Percentiles rank a stretch among this genome's conserved stretches.
Conservation (phyloP, 2,888 invertebrate genomes). For the Calameuta pallipes region DNA sequence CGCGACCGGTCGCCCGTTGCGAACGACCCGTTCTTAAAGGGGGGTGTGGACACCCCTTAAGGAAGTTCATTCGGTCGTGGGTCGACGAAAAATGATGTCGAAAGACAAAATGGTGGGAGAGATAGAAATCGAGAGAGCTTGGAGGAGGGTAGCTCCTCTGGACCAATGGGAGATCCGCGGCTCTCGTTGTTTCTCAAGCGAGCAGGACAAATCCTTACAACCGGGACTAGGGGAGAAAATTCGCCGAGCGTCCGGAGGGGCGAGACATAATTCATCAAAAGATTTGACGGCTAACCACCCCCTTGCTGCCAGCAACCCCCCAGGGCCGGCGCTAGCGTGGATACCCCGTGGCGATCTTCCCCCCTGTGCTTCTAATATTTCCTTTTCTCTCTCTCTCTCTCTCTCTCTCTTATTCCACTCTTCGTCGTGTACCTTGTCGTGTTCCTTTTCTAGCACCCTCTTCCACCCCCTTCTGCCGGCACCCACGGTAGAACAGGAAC, state of each 20-base stretch:
- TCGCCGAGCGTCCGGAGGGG: background rate
- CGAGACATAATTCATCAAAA: conserved; percentile 12
- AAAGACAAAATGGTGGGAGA: background rate
- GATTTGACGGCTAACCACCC: conserved; percentile 5
- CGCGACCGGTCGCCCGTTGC: background rate
- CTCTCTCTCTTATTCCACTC: background rate
- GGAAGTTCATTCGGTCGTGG: background rate
- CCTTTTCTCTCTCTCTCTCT: background rate
- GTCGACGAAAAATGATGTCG: background rate
- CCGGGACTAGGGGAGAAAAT: background rate
- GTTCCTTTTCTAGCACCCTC: background rate
- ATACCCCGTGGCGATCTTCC: conserved; percentile 2
- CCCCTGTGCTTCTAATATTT: background rate
- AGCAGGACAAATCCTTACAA: conserved; percentile 6
- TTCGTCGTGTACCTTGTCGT: background rate
- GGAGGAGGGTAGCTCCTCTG: conserved; percentile 6
- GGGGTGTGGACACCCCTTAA: background rate
- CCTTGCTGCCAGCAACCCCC: background rate
- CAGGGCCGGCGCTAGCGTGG: background rate
- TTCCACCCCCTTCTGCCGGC: no score
- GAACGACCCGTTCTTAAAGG: background rate
- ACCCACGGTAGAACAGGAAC: background rate
- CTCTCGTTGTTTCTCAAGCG: conserved; percentile 5
- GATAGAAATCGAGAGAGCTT: conserved; percentile 6
- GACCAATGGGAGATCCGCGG: background rate